Evolutionary conservation across 2,797 vertebrate genomes (phyloP).

Genomic region (Australoheros facetus): DNA sequence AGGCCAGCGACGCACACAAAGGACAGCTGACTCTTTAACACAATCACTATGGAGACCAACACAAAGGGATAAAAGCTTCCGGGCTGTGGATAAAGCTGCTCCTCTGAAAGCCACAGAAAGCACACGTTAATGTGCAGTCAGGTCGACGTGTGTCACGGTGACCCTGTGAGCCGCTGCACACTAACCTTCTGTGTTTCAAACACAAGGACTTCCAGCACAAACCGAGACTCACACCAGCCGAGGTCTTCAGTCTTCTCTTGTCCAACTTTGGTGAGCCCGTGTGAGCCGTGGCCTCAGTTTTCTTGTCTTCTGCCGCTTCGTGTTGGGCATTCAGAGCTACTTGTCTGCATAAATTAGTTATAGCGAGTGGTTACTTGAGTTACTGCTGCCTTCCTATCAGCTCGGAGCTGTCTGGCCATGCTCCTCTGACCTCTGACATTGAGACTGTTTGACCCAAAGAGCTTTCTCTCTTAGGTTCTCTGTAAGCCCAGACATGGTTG

Average conservation of each 20-base stretch:
- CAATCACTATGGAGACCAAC: constrained; percentile 56
- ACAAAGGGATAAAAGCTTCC: constrained; percentile 44
- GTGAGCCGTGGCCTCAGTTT: neutral
- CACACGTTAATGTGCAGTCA: neutral
- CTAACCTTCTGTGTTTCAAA: neutral
- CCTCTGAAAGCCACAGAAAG: neutral
- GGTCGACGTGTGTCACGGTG: neutral
- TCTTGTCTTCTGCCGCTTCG: neutral
- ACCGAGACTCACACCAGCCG: neutral
- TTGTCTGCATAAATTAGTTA: neutral
- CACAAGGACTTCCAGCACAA: neutral
- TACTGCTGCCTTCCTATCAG: too few relatives aligned
- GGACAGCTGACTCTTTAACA: constrained; percentile 43
- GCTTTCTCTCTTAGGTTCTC: neutral
- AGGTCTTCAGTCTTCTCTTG: neutral
- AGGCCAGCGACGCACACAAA: constrained; percentile 51
- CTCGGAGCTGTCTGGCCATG: neutral
- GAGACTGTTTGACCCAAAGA: too few relatives aligned
- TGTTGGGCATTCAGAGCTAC: neutral
- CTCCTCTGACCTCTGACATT: neutral
- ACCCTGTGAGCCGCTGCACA: neutral
- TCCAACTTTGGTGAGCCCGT: neutral
- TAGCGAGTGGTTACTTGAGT: too few relatives aligned
- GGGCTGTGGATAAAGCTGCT: neutral
- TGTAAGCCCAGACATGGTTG: neutral